phyloP scores from a whole-genome alignment of 2,888 invertebrate species.

The Torymus texanus region DNA sequence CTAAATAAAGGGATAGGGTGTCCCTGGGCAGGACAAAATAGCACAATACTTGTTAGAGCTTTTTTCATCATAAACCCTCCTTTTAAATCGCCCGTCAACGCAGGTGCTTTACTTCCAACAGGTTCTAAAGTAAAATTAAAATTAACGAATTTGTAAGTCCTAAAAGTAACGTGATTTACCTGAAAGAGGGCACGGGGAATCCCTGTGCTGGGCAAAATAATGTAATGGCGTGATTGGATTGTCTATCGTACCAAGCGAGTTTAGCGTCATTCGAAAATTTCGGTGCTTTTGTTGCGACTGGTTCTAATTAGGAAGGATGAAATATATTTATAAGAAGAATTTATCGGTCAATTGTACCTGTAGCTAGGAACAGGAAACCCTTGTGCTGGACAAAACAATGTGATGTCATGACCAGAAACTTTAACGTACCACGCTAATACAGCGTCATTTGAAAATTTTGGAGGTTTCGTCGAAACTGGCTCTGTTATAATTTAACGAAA shows the following conservation, averaged over 20 bases:
- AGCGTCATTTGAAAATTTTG: constrained; percentile 71
- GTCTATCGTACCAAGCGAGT: constrained; percentile 82
- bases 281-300: constrained; percentile 82
- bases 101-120: constrained; percentile 79
- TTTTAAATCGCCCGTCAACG: constrained; percentile 74
- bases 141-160: constrained; percentile 24
- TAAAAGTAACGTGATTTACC: constrained; percentile 75
- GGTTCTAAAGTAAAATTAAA: constrained; percentile 76
- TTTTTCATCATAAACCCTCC: constrained; percentile 70
- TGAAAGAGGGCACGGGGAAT: constrained; percentile 84
- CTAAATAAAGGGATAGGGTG: constrained; percentile 79
- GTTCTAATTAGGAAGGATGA: constrained; percentile 68
- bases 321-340: not conserved
- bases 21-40: constrained; percentile 85
- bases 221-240: constrained; percentile 80
- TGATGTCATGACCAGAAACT: constrained; percentile 80
- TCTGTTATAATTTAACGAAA: constrained; percentile 73
- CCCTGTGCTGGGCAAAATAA: constrained; percentile 85
- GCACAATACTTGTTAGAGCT: constrained; percentile 74
- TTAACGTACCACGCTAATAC: constrained; percentile 80
- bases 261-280: constrained; percentile 82
- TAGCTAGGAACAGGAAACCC: constrained; percentile 83
- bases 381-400: constrained; percentile 84
- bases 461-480: constrained; percentile 79
- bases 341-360: constrained; percentile 77